Conservation (phyloP, 2,797 vertebrate genomes). For the Sus cebifrons region DNA sequence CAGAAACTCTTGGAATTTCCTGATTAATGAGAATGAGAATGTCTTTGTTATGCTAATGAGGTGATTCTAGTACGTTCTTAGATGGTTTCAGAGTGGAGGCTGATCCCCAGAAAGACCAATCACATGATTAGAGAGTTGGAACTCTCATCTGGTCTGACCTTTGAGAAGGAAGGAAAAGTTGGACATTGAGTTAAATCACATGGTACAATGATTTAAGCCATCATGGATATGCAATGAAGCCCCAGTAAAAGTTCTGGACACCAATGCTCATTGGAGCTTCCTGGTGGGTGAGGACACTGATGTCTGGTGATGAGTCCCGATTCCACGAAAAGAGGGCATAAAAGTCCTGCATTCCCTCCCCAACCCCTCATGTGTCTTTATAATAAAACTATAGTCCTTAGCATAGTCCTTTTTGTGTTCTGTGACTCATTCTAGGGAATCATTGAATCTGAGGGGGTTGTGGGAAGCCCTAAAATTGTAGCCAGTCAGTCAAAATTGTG, state of each 20-base stretch:
- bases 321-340: background rate
- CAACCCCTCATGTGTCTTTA: background rate
- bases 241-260: background rate
- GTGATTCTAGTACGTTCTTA: background rate
- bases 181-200: background rate
- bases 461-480: background rate
- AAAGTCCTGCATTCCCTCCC: background rate
- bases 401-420: background rate
- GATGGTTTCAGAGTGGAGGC: background rate
- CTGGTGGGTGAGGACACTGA: background rate
- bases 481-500: background rate
- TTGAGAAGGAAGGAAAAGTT: background rate
- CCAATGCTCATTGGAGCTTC: background rate
- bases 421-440: background rate
- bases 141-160: background rate
- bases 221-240: background rate
- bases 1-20: constrained; percentile 5
- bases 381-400: background rate
- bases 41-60: background rate
- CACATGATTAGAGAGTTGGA: background rate
- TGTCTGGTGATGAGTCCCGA: background rate
- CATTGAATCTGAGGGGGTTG: background rate
- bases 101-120: background rate
- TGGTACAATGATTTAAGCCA: background rate
- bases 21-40: background rate